Conservation (phyloP, 2,888 invertebrate species). For the Dexiosoma caninum region DNA sequence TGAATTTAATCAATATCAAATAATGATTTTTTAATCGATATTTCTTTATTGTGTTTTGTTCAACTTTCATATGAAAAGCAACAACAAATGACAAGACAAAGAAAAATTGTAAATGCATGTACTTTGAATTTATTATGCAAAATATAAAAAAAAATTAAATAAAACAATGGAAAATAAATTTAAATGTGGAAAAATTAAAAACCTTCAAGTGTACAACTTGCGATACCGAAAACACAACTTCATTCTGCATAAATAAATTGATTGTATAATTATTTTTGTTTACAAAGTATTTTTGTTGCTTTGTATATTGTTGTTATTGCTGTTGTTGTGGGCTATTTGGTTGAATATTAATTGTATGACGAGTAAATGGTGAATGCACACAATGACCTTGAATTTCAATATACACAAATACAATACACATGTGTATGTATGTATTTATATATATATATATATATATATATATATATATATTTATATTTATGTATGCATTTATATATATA, state of each 20-base stretch:
- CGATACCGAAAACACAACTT: not conserved
- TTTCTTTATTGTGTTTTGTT: slow-evolving; percentile 3
- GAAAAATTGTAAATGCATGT: not conserved
- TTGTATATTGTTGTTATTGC: not conserved
- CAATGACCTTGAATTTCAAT: slow-evolving; percentile 48
- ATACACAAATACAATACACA: not conserved
- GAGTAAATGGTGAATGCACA: slow-evolving; percentile 51
- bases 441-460: not conserved
- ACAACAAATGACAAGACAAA: not conserved
- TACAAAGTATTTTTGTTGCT: slow-evolving; percentile 16
- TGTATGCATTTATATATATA: too few species aligned
- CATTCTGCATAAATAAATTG: slow-evolving; percentile 18
- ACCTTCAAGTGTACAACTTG: not conserved
- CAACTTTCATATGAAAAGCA: not conserved
- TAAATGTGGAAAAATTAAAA: too few species aligned
- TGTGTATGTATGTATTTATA: not conserved
- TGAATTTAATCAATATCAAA: not conserved
- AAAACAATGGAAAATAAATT: not conserved
- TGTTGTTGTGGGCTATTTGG: slow-evolving; percentile 18
- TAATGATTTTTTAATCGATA: slow-evolving; percentile 19
- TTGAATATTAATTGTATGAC: slow-evolving; percentile 38
- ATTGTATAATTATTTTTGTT: slow-evolving; percentile 24
- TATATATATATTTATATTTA: too few species aligned
- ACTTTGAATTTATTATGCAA: not conserved
- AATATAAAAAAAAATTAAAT: not conserved